A percentile compares a stretch with the other conserved stretches of the same genome.
Conservation (phyloP, 35 echinoderm and acorn worm species). For the Ophioderma brevispina region DNA sequence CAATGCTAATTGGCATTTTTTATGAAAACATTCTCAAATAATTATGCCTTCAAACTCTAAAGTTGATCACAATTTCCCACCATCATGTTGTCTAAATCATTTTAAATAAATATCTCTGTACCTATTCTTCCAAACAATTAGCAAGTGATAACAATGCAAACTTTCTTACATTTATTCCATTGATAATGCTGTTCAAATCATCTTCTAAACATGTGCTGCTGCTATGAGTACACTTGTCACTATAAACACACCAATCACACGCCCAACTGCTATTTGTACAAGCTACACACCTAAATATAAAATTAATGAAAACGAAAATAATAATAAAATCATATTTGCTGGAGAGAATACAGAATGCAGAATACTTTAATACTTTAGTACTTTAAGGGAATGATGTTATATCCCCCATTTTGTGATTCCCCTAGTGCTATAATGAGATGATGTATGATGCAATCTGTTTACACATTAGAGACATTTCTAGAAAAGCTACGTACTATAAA, state of each 20-base stretch:
- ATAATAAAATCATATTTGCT: neutral
- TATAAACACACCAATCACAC: constrained; percentile 4
- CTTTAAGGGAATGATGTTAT: neutral
- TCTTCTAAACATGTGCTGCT: neutral
- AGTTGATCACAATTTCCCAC: too few species aligned
- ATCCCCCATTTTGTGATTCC: too few species aligned
- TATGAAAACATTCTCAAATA: too few species aligned
- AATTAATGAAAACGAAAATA: neutral
- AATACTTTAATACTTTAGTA: neutral
- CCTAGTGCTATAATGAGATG: too few species aligned
- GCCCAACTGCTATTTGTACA: neutral
- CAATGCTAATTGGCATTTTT: too few species aligned
- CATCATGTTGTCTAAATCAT: too few species aligned
- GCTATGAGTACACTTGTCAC: neutral
- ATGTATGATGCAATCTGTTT: too few species aligned
- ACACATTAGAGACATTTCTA: too few species aligned
- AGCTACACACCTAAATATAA: neutral
- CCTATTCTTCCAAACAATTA: too few species aligned
- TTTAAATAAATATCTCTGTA: too few species aligned
- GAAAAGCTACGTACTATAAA: too few species aligned
- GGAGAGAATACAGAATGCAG: neutral
- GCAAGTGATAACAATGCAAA: neutral
- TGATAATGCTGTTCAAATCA: neutral
- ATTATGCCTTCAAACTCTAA: too few species aligned
- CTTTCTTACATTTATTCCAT: neutral